A percentile compares a stretch with the other conserved stretches of the same genome.
Conservation (phyloP, 1,140 invertebrate genomes). For the Heterodera schachtii region DNA sequence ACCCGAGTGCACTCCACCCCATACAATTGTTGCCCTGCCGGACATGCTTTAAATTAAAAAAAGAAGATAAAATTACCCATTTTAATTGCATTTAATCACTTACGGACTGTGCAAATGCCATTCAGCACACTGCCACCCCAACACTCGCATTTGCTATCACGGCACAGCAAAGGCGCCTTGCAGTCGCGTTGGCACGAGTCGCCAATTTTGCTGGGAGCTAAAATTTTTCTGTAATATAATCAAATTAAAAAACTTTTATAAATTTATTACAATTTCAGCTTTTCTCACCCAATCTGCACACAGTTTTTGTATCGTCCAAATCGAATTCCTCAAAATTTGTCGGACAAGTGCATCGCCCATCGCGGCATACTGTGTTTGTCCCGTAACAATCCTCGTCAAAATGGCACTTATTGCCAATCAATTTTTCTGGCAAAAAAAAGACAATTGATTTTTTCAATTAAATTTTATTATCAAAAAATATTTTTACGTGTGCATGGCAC, state of each 20-base stretch:
- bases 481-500: conserved; percentile 60
- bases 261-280: conserved; percentile 21
- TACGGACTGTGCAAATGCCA: conserved; percentile 62
- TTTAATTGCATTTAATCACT: conserved; percentile 38
- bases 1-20: conserved; percentile 63
- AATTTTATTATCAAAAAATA: neutral
- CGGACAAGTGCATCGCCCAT: conserved; percentile 62
- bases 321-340: conserved; percentile 66
- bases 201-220: conserved; percentile 63
- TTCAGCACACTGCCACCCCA: conserved; percentile 65
- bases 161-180: conserved; percentile 62
- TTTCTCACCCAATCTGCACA: conserved; percentile 59
- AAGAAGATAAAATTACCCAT: conserved; percentile 17
- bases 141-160: conserved; percentile 65
- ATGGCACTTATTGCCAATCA: conserved; percentile 61
- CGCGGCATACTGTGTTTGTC: conserved; percentile 61
- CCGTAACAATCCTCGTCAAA: conserved; percentile 66
- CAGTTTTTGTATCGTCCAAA: conserved; percentile 54
- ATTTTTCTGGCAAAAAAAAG: conserved; percentile 49
- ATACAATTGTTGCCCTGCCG: conserved; percentile 62
- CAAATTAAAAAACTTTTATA: conserved; percentile 9
- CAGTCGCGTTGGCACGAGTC: conserved; percentile 64
- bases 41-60: conserved; percentile 50
- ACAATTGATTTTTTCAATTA: neutral
- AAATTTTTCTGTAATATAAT: conserved; percentile 23